A percentile compares a stretch with the other conserved stretches of the same genome.
Evolutionary conservation across 2,797 vertebrate genomes (phyloP).

Genomic region (Sylvia borin): DNA sequence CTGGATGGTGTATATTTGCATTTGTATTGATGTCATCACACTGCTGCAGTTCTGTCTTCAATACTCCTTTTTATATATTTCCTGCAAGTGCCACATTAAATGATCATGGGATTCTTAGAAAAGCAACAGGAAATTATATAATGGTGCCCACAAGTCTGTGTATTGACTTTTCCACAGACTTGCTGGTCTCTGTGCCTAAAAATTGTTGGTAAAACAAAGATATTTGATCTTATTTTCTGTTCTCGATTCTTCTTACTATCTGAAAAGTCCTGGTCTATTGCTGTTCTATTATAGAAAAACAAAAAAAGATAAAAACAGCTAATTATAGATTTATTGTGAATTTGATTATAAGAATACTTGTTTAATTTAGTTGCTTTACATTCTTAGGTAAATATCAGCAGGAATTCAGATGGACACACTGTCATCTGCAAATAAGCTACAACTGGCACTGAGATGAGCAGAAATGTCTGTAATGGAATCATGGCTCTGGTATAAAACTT

Average conservation of each 20-base stretch:
- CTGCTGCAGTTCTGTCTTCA: not conserved
- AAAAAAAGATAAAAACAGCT: too few species aligned
- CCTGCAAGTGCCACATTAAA: constrained; percentile 6
- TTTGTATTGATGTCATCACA: not conserved
- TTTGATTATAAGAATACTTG: not conserved
- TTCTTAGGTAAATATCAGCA: constrained; percentile 31
- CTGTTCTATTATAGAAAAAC: not conserved
- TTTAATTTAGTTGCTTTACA: constrained; percentile 47
- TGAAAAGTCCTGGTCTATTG: not conserved
- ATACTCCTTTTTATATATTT: not conserved
- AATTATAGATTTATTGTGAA: not conserved
- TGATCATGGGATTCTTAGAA: not conserved
- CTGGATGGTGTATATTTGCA: not conserved
- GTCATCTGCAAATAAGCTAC: not conserved
- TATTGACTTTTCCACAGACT: constrained; percentile 36
- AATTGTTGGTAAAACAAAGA: constrained; percentile 1
- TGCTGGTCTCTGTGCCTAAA: not conserved
- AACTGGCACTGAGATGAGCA: not conserved
- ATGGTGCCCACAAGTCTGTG: not conserved
- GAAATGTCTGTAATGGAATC: not conserved
- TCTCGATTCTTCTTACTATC: not conserved
- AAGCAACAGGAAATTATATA: constrained; percentile 46
- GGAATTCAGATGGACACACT: constrained; percentile 20
- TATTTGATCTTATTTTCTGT: constrained; percentile 3
- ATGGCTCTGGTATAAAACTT: not conserved